Conservation (phyloP, 2,888 invertebrate genomes). For the Lepidonotus clava region DNA sequence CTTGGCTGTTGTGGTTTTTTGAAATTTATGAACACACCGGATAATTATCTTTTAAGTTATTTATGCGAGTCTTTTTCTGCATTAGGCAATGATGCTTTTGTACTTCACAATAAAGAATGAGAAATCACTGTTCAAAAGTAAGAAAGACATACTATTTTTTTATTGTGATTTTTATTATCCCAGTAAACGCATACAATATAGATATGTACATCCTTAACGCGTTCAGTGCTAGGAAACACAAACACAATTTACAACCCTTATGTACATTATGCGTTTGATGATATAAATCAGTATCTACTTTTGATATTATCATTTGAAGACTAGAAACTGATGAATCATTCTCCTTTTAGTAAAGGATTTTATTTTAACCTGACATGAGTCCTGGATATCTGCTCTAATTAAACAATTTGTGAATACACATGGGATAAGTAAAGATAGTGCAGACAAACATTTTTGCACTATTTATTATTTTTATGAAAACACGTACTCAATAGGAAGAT, state of each 20-base stretch:
- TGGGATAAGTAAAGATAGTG: too few relatives aligned
- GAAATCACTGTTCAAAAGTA: background rate
- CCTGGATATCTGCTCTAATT: too few relatives aligned
- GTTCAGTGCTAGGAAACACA: background rate
- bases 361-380: background rate
- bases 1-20: too few relatives aligned
- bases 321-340: background rate
- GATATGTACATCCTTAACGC: slow-evolving; percentile 10
- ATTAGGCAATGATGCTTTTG: too few relatives aligned
- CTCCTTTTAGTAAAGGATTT: background rate
- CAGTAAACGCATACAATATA: slow-evolving; percentile 20
- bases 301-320: background rate
- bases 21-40: too few relatives aligned
- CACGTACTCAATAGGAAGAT: too few relatives aligned
- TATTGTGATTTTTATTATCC: slow-evolving; percentile 10
- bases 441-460: too few relatives aligned
- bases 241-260: background rate
- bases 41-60: too few relatives aligned
- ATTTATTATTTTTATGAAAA: too few relatives aligned
- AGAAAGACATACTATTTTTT: too few relatives aligned
- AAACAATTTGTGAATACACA: too few relatives aligned
- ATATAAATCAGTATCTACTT: background rate
- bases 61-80: too few relatives aligned
- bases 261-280: background rate
- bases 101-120: background rate